Evolutionary conservation across 2,797 vertebrate species (phyloP).

Genomic region (Psittacula echo): DNA sequence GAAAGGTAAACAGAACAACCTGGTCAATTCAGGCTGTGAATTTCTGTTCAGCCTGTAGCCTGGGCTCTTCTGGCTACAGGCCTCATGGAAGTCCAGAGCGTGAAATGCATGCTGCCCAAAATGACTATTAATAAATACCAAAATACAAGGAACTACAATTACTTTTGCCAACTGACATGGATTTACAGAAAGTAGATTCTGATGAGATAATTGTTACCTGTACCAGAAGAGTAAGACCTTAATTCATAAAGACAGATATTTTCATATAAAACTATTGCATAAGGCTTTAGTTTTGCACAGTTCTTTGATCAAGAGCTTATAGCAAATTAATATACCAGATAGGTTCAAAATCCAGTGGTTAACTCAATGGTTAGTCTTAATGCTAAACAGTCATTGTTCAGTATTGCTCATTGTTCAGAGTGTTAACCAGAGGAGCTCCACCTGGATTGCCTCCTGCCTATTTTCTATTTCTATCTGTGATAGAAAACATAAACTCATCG

Average conservation of each 20-base stretch:
- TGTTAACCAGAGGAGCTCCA: not conserved
- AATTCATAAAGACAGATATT: not conserved
- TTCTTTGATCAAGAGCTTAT: not conserved
- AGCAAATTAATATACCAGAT: not conserved
- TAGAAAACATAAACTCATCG: not conserved
- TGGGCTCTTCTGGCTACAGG: not conserved
- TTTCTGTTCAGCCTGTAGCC: fast-evolving
- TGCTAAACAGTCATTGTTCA: not conserved
- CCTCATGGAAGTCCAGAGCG: not conserved
- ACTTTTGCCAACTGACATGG: not conserved
- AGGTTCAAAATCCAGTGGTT: not conserved
- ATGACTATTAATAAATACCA: not conserved
- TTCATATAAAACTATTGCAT: not conserved
- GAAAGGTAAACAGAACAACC: not conserved
- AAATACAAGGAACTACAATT: not conserved
- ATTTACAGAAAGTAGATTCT: not conserved
- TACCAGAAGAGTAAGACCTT: not conserved
- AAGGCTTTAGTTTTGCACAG: not conserved
- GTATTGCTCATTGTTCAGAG: not conserved
- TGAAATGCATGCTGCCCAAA: not conserved
- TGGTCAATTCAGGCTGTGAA: not conserved
- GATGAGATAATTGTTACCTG: not conserved
- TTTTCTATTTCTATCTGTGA: not conserved
- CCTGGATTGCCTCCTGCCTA: not conserved
- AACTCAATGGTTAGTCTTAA: not conserved